phyloP scores from a whole-genome alignment of 2,797 vertebrate species.

The Thamnophis elegans region DNA sequence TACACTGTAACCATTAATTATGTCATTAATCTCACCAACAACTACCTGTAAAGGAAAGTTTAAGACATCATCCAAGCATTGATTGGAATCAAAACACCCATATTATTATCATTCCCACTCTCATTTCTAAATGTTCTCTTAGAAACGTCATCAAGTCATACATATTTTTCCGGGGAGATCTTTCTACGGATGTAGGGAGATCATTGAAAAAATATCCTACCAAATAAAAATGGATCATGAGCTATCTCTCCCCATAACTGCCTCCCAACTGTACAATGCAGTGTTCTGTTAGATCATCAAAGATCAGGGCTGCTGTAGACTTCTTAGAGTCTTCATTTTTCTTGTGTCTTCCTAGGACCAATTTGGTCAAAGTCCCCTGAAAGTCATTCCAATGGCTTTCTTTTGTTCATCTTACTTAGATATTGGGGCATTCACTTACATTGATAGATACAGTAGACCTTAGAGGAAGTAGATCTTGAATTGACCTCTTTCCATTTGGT shows the following conservation, averaged over 20 bases:
- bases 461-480: neutral
- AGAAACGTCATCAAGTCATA: neutral
- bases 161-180: neutral
- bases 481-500: neutral
- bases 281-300: neutral
- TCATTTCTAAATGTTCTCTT: neutral
- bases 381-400: neutral
- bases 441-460: neutral
- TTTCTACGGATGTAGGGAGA: neutral
- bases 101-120: neutral
- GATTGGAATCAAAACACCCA: neutral
- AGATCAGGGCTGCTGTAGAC: neutral
- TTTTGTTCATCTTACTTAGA: neutral
- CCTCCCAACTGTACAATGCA: neutral
- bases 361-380: neutral
- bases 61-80: neutral
- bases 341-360: neutral
- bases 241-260: neutral
- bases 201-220: neutral
- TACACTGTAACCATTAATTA: neutral
- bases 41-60: neutral
- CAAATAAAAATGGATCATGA: neutral
- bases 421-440: neutral
- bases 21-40: neutral
- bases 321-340: neutral